A percentile compares a stretch with the other conserved stretches of the same genome.
Evolutionary conservation across 1,140 invertebrate species (phyloP).

Genomic region (Panonychus citri): DNA sequence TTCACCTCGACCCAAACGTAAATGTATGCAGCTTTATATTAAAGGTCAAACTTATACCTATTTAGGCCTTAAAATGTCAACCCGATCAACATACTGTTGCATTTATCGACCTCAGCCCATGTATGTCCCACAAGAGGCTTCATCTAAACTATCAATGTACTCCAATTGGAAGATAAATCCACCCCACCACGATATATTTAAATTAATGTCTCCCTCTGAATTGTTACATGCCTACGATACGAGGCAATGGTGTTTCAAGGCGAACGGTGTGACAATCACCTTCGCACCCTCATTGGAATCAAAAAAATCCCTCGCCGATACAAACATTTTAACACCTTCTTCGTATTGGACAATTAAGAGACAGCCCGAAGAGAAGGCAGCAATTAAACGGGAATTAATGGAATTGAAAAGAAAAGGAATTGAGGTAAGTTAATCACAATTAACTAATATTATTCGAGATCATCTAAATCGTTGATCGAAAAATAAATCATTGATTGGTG

Average conservation of each 20-base stretch:
- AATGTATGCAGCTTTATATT: constrained; percentile 58
- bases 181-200: constrained; percentile 11
- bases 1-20: constrained; percentile 60
- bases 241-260: neutral
- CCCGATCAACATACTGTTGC: constrained; percentile 71
- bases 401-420: too few species aligned
- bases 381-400: too few species aligned
- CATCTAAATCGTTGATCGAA: too few species aligned
- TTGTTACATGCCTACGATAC: constrained; percentile 13
- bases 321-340: neutral
- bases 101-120: constrained; percentile 72
- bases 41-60: constrained; percentile 82
- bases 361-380: neutral
- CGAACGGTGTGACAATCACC: neutral
- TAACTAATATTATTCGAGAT: too few species aligned
- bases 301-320: neutral
- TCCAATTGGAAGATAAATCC: constrained; percentile 62
- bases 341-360: neutral
- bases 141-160: constrained; percentile 85
- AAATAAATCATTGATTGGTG: too few species aligned
- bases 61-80: constrained; percentile 66
- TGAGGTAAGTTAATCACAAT: too few species aligned
- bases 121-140: constrained; percentile 48
- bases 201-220: constrained; percentile 11
- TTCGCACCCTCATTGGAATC: neutral